Percentiles rank a stretch among this genome's conserved stretches.
phyloP scores from a whole-genome alignment of 2,113 vertebrate species.

The Nematolebias whitei region DNA sequence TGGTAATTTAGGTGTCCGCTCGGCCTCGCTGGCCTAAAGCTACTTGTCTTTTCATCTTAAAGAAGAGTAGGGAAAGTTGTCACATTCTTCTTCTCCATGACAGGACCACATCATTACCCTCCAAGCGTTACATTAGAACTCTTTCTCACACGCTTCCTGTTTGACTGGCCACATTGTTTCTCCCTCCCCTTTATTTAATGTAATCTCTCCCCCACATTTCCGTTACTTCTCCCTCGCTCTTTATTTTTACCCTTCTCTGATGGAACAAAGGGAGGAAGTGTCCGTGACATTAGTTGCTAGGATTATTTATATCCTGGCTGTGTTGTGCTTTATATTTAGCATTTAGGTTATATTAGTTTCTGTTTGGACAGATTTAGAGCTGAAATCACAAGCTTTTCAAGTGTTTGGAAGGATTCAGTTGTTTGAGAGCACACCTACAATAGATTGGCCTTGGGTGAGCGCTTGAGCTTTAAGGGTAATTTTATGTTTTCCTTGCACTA shows the following conservation, averaged over 20 bases:
- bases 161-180: slow-evolving; percentile 37
- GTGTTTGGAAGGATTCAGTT: slow-evolving; percentile 42
- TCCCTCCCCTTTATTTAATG: slow-evolving; percentile 37
- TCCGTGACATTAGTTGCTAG: slow-evolving; percentile 50
- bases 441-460: slow-evolving; percentile 55
- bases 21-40: slow-evolving; percentile 54
- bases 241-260: slow-evolving; percentile 42
- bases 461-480: slow-evolving; percentile 55
- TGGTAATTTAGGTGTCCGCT: slow-evolving; percentile 67
- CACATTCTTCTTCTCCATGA: slow-evolving; percentile 63
- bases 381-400: slow-evolving; percentile 28
- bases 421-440: slow-evolving; percentile 65
- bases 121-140: slow-evolving; percentile 29
- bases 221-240: slow-evolving; percentile 26
- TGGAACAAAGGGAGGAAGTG: slow-evolving; percentile 68
- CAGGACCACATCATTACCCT: slow-evolving; percentile 42
- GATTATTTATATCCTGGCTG: slow-evolving; percentile 62
- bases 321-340: slow-evolving; percentile 66
- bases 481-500: slow-evolving; percentile 64
- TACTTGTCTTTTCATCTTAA: slow-evolving; percentile 56
- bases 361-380: slow-evolving; percentile 55
- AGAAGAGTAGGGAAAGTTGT: slow-evolving; percentile 56
- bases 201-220: slow-evolving; percentile 26
- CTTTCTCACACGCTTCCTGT: slow-evolving; percentile 20
- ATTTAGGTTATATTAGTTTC: slow-evolving; percentile 61